Percentiles rank a stretch among this genome's conserved stretches.
These are phyloP conservation scores for Hypsopygia costalis DNA, from an alignment of 2,888 invertebrate species.

Conservation along the genomic window DNA sequence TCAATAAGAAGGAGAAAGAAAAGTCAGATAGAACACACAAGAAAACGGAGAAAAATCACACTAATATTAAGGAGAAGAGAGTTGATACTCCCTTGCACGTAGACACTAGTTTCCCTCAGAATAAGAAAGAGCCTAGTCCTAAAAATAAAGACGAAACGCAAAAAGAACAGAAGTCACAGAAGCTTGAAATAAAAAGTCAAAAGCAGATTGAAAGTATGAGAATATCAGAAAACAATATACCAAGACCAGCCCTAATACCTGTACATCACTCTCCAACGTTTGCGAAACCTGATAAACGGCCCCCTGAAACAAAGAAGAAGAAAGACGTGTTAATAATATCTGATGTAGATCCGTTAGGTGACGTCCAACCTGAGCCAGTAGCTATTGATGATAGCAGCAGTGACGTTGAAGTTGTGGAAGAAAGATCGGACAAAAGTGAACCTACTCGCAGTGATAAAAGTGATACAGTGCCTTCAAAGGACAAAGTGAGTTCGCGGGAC, in stretches of 20 bases:
- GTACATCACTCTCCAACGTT: slow-evolving; percentile 67
- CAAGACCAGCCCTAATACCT: slow-evolving; percentile 57
- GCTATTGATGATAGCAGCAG: slow-evolving; percentile 72
- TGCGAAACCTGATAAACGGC: slow-evolving; percentile 65
- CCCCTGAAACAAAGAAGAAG: slow-evolving; percentile 64
- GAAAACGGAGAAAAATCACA: slow-evolving; percentile 36
- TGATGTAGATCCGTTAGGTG: slow-evolving; percentile 59
- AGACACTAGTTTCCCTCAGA: slow-evolving; percentile 51
- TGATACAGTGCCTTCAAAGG: slow-evolving; percentile 67
- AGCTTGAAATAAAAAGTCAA: slow-evolving; percentile 19
- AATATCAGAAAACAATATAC: slow-evolving; percentile 60
- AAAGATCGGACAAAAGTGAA: slow-evolving; percentile 47
- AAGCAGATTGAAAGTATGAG: slow-evolving; percentile 62
- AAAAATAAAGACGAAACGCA: slow-evolving; percentile 51
- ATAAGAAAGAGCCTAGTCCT: slow-evolving; percentile 52
- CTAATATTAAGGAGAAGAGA: slow-evolving; percentile 36
- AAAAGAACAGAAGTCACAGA: neutral
- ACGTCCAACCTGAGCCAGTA: slow-evolving; percentile 47
- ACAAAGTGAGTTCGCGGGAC: slow-evolving; percentile 38
- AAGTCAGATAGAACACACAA: slow-evolving; percentile 26
- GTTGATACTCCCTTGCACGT: slow-evolving; percentile 50
- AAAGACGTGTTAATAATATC: slow-evolving; percentile 64
- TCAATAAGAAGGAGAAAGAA: slow-evolving; percentile 45
- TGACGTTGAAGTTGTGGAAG: slow-evolving; percentile 71
- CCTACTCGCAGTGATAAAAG: slow-evolving; percentile 38